Base-by-base conservation (phyloP, 1,140 invertebrate genomes). In the Bombus soroeensis region DNA sequence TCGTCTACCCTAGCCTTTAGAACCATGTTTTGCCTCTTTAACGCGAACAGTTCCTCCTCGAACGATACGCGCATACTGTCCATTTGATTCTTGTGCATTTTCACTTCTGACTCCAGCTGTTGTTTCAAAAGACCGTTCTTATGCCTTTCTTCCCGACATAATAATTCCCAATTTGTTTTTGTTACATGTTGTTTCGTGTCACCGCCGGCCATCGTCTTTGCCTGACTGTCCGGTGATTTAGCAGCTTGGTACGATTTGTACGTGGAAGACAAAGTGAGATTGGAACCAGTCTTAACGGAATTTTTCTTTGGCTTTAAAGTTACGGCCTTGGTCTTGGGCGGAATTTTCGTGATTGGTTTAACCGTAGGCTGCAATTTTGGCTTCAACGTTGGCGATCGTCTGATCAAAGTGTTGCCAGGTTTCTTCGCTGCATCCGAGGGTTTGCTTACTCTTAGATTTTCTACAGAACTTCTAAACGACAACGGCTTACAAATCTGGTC, bases 11-110 rank as follows among this genome's bases (percentile, higher is more conserved):
- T 94, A 2, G 93, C 88, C 64, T 95, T 95, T 22, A 95, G 82
- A 72, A 95, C 88, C 15, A 95, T 95, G 73, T 95, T 95, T 57
- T 95, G 94, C 28, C 94, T 95, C 64, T 94, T 95, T 0, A 95
- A 47, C 2, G 92, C 80, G 81, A 95, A 95, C 13, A 95, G 66
- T 83, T 95, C 94, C 76, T 94, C 92, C 68, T 95, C 95, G n/a
- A 95, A 94, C 1, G 93, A 91, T 15, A 91, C 80, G 47, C 93
- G 90, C 90, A 94, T 94, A 13, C 90, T 92, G 75, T 94, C 93
- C 12, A 95, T 94, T 83, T 94, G 94, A 10, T 83, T 89, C 43
- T 94, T 95, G 78, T 95, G 95, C 13, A 91, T 81, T 57, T 93
- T 93, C 12, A 89, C 92, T 83, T 95, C 94, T 0, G 93, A 85